These are phyloP conservation scores for Halisarca cf. caerulea DNA, from an alignment of 37 sponge, comb jelly and placozoan species.

Conservation along the genomic window DNA sequence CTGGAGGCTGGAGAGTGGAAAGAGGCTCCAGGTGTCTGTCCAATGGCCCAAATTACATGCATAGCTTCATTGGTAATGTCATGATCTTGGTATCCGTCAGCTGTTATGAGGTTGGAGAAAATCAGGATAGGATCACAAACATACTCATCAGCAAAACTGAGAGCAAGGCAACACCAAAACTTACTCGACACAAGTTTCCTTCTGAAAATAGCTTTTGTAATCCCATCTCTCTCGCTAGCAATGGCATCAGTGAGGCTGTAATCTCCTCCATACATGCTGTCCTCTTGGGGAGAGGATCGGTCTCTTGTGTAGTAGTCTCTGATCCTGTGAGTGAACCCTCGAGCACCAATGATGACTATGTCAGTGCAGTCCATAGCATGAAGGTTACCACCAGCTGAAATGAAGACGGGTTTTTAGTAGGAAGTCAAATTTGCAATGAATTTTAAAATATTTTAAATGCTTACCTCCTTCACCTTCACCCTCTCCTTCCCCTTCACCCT, in stretches of 20 bases:
- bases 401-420: not conserved
- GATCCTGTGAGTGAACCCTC: conserved; percentile 20
- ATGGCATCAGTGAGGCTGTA: conserved; percentile 37
- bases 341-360: conserved; percentile 36
- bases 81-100: conserved; percentile 13
- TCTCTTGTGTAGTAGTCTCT: conserved; percentile 53
- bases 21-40: conserved; percentile 1
- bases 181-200: not conserved
- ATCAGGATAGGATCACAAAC: not conserved
- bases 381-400: conserved; percentile 25
- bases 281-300: conserved; percentile 37
- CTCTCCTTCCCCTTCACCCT: conserved; percentile 37
- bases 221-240: conserved; percentile 24
- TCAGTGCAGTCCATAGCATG: conserved; percentile 60
- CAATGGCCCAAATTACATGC: conserved; percentile 48
- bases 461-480: conserved; percentile 17
- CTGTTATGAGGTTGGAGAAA: no score
- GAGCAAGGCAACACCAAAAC: not conserved
- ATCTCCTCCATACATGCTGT: conserved; percentile 33
- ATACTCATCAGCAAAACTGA: not conserved
- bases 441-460: no score
- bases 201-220: conserved; percentile 18
- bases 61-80: conserved; percentile 2
- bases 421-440: no score
- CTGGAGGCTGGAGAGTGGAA: conserved; percentile 9